Base-by-base conservation (phyloP, 2,113 vertebrate species). In the Planiliza haematocheilus region DNA sequence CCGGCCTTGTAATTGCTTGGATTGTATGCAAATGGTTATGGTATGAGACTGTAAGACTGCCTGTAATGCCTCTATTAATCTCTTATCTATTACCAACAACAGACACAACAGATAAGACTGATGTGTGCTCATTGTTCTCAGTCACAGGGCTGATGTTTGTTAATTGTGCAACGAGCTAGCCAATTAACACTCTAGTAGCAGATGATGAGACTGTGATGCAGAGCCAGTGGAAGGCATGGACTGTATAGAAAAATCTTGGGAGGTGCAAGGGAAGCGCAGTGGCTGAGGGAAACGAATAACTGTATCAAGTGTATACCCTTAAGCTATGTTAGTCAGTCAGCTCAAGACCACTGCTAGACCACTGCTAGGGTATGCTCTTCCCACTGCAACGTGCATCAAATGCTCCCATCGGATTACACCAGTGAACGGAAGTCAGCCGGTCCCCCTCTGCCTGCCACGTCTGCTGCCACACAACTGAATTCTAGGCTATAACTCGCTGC, bases 21-120 rank as follows among this genome's bases (percentile, higher is more conserved):
- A 49, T 7, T 71, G 7, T 59, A 57, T 58, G 49, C 42, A 57
- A 77, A 71, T 77, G 24, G 30, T 1, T 45, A 12, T 36, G 12
- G n/a, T 52, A 48, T 24, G n/a, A 56, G 69, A 73, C 5, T 18
- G n/a, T 59, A 56, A 43, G 39, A 70, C 3, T n/a, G 39, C 9
- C 52, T 50, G 16, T 49, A 18, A 68, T 57, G 30, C 10, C 21
- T 77, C 21, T 13, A 52, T 71, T 61, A 71, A 68, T 75, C 39
- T 52, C 34, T 2, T 11, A 61, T 46, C 52, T 43, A 17, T 30
- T 30, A 30, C 24, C 24, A 30, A 30, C 5, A 30, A 30, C 3
- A 30, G 5, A 30, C 24, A 3, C 45, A 39, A 38, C 30, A 14
- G 41, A 46, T 70, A 57, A 81, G 42, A 70, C 38, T 41, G 46